A percentile compares a stretch with the other conserved stretches of the same genome.
These are phyloP conservation scores for Pelecanoides urinatrix DNA, from an alignment of 2,113 vertebrate genomes.

Conservation along the genomic window DNA sequence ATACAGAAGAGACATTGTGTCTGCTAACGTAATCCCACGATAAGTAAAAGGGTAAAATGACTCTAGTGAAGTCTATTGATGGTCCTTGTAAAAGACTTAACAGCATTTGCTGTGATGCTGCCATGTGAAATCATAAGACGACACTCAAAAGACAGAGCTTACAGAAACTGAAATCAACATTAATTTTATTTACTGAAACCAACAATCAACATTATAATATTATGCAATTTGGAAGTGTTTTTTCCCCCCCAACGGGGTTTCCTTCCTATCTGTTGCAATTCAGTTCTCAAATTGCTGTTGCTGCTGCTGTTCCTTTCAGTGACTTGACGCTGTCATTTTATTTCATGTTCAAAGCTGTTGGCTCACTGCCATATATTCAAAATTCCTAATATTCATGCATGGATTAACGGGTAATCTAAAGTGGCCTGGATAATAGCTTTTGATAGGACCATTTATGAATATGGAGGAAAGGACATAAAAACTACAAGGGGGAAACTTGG, in stretches of 20 bases:
- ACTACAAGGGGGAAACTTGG: background rate
- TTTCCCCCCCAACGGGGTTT: background rate
- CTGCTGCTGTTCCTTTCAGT: background rate
- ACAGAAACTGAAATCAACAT: conserved; percentile 43
- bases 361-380: conserved; percentile 17
- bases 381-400: background rate
- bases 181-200: conserved; percentile 37
- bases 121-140: background rate
- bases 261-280: conserved; percentile 42
- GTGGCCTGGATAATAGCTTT: background rate
- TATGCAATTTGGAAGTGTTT: background rate
- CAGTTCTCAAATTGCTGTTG: conserved; percentile 40
- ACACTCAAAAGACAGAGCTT: background rate
- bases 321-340: background rate
- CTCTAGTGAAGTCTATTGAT: background rate
- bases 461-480: background rate
- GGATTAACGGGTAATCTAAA: background rate
- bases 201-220: conserved; percentile 33
- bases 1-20: background rate
- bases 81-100: background rate
- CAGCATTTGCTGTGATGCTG: background rate
- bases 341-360: conserved; percentile 44
- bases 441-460: background rate
- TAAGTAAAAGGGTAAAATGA: background rate
- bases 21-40: background rate